Base-by-base conservation (phyloP, 2,113 vertebrate genomes). In the Mirza zaza region DNA sequence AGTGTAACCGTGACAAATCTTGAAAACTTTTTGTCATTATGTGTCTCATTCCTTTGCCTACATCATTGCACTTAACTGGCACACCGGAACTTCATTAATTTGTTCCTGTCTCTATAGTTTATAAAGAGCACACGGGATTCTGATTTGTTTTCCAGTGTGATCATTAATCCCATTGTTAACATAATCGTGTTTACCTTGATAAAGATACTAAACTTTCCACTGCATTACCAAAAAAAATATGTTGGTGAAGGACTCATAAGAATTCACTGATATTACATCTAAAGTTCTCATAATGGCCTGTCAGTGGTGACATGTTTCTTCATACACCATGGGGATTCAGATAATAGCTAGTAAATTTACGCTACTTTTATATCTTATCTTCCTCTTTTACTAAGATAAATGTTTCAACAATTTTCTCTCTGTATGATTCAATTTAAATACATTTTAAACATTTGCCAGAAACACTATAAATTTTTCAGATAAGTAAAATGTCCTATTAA, bases 301-400 rank as follows among this genome's bases (percentile, higher is more conserved):
- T 71, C 65, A 32, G 10, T 94, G 48, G 57, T 42, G 29, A 29
- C 39, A 55, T 70, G 77, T 90, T 90, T 94, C 29, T 91, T 95
- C 21, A 79, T 36, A 50, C 84, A 15, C 55, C 29, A 23, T 7
- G 9, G 6, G 5, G 25, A 80, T 2, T 85, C 59, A 67, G 21
- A 79, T 75, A 88, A 65, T 23, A 55, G 21, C 36, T 73, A 87
- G 57, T 48, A 95, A 68, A 63, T 59, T 59, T 59, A 87, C 36
- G 18, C 14, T 71, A 36, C 39, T 57, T 52, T 76, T 81, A 79
- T 75, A 21, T 20, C 36, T 70, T n/a, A 1, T 52, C 59, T 94
- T 90, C 39, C 25, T 79, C 17, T 87, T 92, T 80, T 61, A 42
- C 8, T 42, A 59, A 90, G 82, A 67, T 97, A 87, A 93, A 95